Evolutionary conservation across 2,888 invertebrate genomes (phyloP).

Genomic region (Lithophane socia): DNA sequence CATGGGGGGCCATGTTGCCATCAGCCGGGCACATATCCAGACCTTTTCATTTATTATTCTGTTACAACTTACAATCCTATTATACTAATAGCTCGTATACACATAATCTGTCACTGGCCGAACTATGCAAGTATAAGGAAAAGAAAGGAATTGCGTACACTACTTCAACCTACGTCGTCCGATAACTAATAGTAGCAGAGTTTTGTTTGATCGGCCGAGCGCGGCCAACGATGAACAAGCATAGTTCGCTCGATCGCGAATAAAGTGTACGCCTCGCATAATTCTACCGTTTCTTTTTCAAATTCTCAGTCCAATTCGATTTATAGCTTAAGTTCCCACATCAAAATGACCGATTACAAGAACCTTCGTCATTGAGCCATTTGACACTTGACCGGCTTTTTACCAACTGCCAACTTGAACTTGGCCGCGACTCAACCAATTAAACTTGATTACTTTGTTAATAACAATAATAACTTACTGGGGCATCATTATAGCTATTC

Average conservation of each 20-base stretch:
- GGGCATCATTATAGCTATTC: slow-evolving; percentile 50
- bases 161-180: background rate
- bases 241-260: too few relatives aligned
- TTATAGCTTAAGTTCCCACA: background rate
- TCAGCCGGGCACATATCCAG: too few relatives aligned
- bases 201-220: background rate
- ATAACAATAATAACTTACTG: slow-evolving; percentile 62
- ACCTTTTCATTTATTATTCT: too few relatives aligned
- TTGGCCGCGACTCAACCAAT: slow-evolving; percentile 76
- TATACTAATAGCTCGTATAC: too few relatives aligned
- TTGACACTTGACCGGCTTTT: slow-evolving; percentile 60
- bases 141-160: too few relatives aligned
- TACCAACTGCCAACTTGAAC: slow-evolving; percentile 77
- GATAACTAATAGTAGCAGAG: background rate
- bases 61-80: too few relatives aligned
- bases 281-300: background rate
- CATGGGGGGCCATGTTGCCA: too few relatives aligned
- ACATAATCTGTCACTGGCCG: too few relatives aligned
- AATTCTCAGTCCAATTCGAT: background rate
- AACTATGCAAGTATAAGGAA: too few relatives aligned
- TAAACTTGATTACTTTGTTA: slow-evolving; percentile 67
- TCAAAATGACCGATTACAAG: background rate
- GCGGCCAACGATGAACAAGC: background rate
- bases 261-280: background rate
- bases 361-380: slow-evolving; percentile 18